phyloP scores from a whole-genome alignment of 2,797 vertebrate genomes.

The Chrysocyon brachyurus region DNA sequence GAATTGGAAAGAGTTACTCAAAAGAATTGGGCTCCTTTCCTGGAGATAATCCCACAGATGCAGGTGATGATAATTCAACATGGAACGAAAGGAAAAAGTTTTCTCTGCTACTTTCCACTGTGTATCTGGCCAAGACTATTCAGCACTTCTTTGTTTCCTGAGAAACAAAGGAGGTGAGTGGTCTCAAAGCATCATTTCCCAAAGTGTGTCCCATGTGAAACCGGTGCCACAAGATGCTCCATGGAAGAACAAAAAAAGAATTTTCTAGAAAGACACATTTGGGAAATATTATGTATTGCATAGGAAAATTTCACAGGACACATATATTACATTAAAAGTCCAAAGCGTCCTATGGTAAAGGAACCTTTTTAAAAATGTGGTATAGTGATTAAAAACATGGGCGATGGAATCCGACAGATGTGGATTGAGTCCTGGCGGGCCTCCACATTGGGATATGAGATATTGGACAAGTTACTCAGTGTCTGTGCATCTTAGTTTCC shows the following conservation, averaged over 20 bases:
- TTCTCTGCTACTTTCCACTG: conserved; percentile 53
- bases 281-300: background rate
- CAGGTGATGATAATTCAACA: conserved; percentile 70
- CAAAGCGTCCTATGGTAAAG: background rate
- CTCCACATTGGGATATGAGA: background rate
- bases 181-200: conserved; percentile 6
- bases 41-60: conserved; percentile 32
- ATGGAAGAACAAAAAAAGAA: background rate
- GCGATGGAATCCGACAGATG: background rate
- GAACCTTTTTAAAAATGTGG: background rate
- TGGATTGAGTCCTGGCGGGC: background rate
- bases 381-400: background rate
- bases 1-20: conserved; percentile 59
- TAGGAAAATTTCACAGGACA: background rate
- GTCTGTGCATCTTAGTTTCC: background rate
- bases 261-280: conserved; percentile 15
- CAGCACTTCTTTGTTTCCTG: conserved; percentile 4
- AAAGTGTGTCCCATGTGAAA: background rate
- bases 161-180: background rate
- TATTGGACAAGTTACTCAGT: background rate
- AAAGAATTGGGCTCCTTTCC: conserved; percentile 44
- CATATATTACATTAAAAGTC: background rate
- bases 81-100: background rate
- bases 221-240: background rate
- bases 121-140: conserved; percentile 23